Evolutionary conservation across 1,140 invertebrate species (phyloP).

Genomic region (Euschistus heros): DNA sequence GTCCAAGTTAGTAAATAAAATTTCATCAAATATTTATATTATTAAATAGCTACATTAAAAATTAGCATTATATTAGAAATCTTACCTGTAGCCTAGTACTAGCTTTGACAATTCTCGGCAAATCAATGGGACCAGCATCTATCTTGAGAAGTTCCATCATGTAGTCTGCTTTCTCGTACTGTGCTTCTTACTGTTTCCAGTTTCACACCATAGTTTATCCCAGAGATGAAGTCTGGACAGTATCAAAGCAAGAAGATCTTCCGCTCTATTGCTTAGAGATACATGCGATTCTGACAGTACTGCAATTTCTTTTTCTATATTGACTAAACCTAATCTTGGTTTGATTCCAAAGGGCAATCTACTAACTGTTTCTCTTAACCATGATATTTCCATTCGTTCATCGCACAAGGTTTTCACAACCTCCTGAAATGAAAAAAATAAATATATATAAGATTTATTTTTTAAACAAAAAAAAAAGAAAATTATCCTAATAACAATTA

Average conservation of each 20-base stretch:
- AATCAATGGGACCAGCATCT: slow-evolving; percentile 61
- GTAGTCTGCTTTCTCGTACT: slow-evolving; percentile 67
- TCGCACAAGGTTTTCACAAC: neutral
- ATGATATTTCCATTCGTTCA: neutral
- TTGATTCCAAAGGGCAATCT: slow-evolving; percentile 58
- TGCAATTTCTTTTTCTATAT: slow-evolving; percentile 64
- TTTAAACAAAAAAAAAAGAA: too few relatives aligned
- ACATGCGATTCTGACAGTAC: slow-evolving; percentile 47
- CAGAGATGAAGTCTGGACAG: slow-evolving; percentile 54
- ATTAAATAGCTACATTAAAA: too few relatives aligned
- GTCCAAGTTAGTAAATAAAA: too few relatives aligned
- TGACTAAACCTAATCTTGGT: slow-evolving; percentile 58
- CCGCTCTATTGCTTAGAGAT: slow-evolving; percentile 53
- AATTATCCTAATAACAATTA: too few relatives aligned
- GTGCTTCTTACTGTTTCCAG: slow-evolving; percentile 65
- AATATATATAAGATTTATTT: too few relatives aligned
- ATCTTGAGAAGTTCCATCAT: slow-evolving; percentile 73
- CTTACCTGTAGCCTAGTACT: slow-evolving; percentile 27
- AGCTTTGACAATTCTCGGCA: slow-evolving; percentile 50
- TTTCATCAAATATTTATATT: too few relatives aligned
- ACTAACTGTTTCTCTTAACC: slow-evolving; percentile 57
- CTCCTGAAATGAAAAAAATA: neutral
- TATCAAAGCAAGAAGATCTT: slow-evolving; percentile 49
- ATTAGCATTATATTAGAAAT: neutral
- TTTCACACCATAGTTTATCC: slow-evolving; percentile 50